Evolutionary conservation across 2,888 invertebrate species (phyloP), one percentile per base, ranked within the genome.

Genomic region (Nysson spinosus): DNA sequence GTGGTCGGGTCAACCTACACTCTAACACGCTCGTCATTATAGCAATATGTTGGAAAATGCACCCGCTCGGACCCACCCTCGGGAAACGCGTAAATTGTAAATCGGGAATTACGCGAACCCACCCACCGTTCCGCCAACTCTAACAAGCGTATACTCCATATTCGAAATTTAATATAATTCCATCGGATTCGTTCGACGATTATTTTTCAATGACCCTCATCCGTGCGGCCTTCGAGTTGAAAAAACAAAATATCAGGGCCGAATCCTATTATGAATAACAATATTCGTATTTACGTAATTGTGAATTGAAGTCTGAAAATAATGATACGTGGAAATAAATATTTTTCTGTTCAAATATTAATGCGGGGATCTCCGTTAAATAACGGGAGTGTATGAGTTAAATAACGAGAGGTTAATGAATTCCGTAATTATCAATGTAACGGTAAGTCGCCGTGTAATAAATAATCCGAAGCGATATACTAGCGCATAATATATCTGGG

Each of bases 21-120:
- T 43, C 55, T 44, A 28, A 24, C 14, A 32, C 20, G 62, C 57
- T 56, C 60, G 62, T 70, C 76, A 60, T 78, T 76, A 69, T 61
- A 46, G 46, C 60, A 49, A 57, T 55, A 58, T 43, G 63, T 64
- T 63, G 68, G 58, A 70, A 69, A 70, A 64, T 57, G 50, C 39
- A 22, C 42, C n/a, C n/a, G n/a, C n/a, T n/a, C n/a, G n/a, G n/a
- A 19, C n/a, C 35, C 39, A 5, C 37, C 49, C 57, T 4, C 9
- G 35, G 49, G 46, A 40, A 34, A 46, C 40, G 34, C 55, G 50
- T 34, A 46, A 55, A 72, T 64, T 62, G 35, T 37, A 47, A 56
- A 66, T 64, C 52, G 49, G 39, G 52, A 42, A 61, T 72, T 57
- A 63, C 20, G 11, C 58, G 3, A n/a, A 12, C 5, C 9, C 17